Percentiles rank a stretch among this genome's conserved stretches.
Conservation (phyloP, 2,113 vertebrate genomes). For the Protobothrops mucrosquamatus region DNA sequence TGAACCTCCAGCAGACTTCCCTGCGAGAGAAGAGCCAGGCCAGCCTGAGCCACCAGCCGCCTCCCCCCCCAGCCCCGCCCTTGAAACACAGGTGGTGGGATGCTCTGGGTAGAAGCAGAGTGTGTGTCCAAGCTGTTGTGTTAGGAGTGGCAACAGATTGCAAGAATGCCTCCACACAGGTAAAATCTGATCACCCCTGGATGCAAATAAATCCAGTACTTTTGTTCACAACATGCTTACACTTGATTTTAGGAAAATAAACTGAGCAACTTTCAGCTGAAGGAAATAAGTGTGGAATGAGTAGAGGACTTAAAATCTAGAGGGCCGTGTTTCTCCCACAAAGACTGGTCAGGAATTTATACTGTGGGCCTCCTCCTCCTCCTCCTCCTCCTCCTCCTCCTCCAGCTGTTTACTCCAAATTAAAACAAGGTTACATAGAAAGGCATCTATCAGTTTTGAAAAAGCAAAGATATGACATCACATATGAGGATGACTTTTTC, state of each 20-base stretch:
- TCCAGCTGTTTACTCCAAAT: background rate
- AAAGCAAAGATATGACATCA: background rate
- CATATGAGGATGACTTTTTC: background rate
- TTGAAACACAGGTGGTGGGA: background rate
- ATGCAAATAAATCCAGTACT: background rate
- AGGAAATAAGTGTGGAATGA: too few species aligned
- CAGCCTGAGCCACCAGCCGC: too few species aligned
- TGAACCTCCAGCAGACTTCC: background rate
- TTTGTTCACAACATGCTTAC: background rate
- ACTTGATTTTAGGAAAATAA: background rate
- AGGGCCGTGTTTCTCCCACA: too few species aligned
- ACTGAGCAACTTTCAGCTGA: background rate
- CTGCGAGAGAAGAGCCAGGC: rapidly evolving
- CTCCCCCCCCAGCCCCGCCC: background rate
- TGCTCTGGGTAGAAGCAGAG: too few species aligned
- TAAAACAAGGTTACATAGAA: background rate
- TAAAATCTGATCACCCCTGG: background rate
- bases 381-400: background rate
- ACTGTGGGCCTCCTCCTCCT: background rate
- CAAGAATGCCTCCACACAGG: background rate
- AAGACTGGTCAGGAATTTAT: background rate
- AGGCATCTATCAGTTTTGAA: background rate
- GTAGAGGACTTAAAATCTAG: background rate
- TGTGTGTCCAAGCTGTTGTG: background rate
- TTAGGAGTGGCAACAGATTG: background rate